These are phyloP conservation scores for Chionodraco myersi DNA, from an alignment of 2,113 vertebrate genomes.

Conservation along the genomic window DNA sequence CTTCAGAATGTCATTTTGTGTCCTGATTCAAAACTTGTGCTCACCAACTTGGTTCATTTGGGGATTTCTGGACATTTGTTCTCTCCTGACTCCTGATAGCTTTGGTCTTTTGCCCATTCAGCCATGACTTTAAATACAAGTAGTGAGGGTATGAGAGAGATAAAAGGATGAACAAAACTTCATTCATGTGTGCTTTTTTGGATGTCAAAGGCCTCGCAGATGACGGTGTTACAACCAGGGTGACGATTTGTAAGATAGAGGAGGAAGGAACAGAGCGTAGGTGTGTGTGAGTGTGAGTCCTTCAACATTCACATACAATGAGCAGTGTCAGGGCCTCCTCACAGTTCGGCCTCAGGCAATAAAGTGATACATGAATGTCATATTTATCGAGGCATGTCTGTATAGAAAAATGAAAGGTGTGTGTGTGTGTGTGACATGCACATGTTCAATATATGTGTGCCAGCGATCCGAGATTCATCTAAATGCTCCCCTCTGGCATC, in stretches of 20 bases:
- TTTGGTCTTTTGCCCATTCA: slow-evolving; percentile 25
- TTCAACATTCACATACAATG: slow-evolving; percentile 39
- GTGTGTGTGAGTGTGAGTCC: slow-evolving; percentile 15
- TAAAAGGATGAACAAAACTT: slow-evolving; percentile 59
- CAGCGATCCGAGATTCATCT: slow-evolving; percentile 48
- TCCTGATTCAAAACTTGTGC: neutral
- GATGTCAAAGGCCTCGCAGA: slow-evolving; percentile 50
- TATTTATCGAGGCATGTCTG: slow-evolving; percentile 45
- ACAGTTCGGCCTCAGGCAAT: slow-evolving; percentile 42
- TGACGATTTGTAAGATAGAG: slow-evolving; percentile 38
- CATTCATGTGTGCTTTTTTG: slow-evolving; percentile 56
- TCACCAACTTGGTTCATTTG: slow-evolving; percentile 11
- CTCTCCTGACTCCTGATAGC: neutral
- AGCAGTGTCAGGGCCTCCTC: slow-evolving; percentile 44
- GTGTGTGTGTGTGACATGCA: slow-evolving; percentile 8
- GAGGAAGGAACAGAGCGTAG: slow-evolving; percentile 2
- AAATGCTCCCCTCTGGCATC: slow-evolving; percentile 66
- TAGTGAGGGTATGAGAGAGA: slow-evolving; percentile 35
- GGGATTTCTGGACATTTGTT: slow-evolving; percentile 2
- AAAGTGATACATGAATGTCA: slow-evolving; percentile 56
- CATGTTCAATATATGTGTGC: slow-evolving; percentile 4
- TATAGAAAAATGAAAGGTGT: slow-evolving; percentile 34
- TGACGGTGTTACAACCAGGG: slow-evolving; percentile 48
- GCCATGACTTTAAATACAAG: slow-evolving; percentile 42
- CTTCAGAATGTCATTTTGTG: slow-evolving; percentile 31